Conservation (phyloP, 2,888 invertebrate species). For the Polylopha cassiicola region DNA sequence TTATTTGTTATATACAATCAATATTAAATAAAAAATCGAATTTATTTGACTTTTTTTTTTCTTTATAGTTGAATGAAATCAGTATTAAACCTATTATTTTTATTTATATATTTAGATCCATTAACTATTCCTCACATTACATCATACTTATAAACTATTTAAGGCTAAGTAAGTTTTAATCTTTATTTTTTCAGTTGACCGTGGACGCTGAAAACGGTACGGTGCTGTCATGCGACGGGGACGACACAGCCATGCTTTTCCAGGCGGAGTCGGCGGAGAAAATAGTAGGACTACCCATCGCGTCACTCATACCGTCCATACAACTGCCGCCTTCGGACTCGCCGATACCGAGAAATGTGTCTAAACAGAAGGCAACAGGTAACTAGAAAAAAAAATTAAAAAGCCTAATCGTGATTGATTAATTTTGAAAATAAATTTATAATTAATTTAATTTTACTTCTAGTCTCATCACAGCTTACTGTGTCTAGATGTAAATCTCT, state of each 20-base stretch:
- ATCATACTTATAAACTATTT: not conserved
- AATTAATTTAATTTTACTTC: too few species aligned
- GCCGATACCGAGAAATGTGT: constrained; percentile 57
- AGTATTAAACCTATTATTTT: too few species aligned
- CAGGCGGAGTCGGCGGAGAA: constrained; percentile 72
- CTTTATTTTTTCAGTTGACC: constrained; percentile 45
- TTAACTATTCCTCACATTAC: not conserved
- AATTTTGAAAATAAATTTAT: not conserved
- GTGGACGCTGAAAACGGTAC: constrained; percentile 62
- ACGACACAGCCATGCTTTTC: constrained; percentile 71
- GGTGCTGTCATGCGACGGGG: constrained; percentile 52
- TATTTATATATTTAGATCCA: too few species aligned
- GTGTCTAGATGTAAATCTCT: too few species aligned
- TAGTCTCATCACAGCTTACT: too few species aligned
- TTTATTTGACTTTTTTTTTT: too few species aligned
- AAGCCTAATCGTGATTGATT: not conserved
- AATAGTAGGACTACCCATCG: constrained; percentile 67
- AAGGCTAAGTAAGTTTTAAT: not conserved
- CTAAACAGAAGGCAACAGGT: constrained; percentile 81
- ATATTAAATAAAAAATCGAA: too few species aligned
- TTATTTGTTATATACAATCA: too few species aligned
- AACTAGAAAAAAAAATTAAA: constrained; percentile 5
- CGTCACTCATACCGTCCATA: constrained; percentile 71
- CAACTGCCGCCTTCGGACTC: constrained; percentile 60
- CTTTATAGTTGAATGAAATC: too few species aligned